Evolutionary conservation across 1,140 invertebrate species (phyloP).

Genomic region (Hyposmocoma kahamanoa): DNA sequence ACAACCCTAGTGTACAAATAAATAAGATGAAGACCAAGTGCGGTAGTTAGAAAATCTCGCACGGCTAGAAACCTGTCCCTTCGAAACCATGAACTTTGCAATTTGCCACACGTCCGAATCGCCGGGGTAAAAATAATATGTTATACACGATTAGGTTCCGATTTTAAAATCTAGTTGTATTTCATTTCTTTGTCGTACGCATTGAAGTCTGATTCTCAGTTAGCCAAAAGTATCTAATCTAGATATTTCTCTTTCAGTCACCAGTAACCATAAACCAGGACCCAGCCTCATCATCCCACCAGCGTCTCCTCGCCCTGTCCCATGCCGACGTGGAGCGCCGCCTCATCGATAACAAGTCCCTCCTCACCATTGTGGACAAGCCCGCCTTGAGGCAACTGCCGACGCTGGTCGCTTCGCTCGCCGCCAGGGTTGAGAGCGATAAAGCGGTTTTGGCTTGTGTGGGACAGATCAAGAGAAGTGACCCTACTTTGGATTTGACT

Average conservation of each 20-base stretch:
- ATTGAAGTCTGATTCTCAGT: too few relatives aligned
- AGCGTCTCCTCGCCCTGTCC: constrained; percentile 87
- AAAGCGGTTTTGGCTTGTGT: constrained; percentile 80
- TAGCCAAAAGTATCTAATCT: too few relatives aligned
- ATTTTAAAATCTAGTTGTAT: too few relatives aligned
- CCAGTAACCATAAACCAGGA: constrained; percentile 82
- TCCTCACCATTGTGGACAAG: constrained; percentile 89
- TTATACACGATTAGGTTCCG: too few relatives aligned
- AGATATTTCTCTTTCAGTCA: constrained; percentile 46
- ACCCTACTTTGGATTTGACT: constrained; percentile 67
- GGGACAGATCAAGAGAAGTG: constrained; percentile 76
- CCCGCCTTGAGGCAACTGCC: constrained; percentile 74
- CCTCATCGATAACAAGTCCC: constrained; percentile 92
- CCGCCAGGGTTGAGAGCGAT: constrained; percentile 79
- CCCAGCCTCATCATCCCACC: constrained; percentile 91
- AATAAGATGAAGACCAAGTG: too few relatives aligned
- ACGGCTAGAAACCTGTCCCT: too few relatives aligned
- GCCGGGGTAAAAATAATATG: too few relatives aligned
- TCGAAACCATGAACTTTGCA: too few relatives aligned
- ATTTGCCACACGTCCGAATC: too few relatives aligned
- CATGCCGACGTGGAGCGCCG: constrained; percentile 89
- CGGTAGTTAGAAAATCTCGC: too few relatives aligned
- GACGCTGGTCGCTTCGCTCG: constrained; percentile 74
- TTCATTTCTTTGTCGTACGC: too few relatives aligned
- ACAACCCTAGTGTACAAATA: too few relatives aligned